Percentiles rank a stretch among this genome's conserved stretches.
phyloP scores from a whole-genome alignment of 2,888 invertebrate genomes.

The Atrina japonica region DNA sequence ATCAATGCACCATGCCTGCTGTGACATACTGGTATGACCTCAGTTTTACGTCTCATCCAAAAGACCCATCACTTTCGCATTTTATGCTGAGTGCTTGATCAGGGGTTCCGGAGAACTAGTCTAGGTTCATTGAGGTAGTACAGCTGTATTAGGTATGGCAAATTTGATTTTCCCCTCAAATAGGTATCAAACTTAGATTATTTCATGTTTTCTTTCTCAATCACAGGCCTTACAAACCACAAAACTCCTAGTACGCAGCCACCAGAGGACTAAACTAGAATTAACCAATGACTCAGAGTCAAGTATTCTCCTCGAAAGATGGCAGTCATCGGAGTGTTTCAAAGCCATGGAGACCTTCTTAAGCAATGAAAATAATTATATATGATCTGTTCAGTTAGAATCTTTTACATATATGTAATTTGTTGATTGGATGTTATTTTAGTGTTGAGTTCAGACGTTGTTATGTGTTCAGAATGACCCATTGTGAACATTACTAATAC shows the following conservation, averaged over 20 bases:
- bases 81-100: not conserved
- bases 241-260: constrained; percentile 83
- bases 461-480: too few relatives aligned
- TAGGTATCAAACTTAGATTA: too few relatives aligned
- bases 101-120: not conserved
- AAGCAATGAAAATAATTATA: constrained; percentile 73
- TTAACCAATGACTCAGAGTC: constrained; percentile 86
- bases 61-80: too few relatives aligned
- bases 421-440: too few relatives aligned
- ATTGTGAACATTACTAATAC: too few relatives aligned
- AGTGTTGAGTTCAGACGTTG: too few relatives aligned
- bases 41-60: too few relatives aligned
- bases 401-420: too few relatives aligned
- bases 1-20: too few relatives aligned
- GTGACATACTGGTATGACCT: too few relatives aligned
- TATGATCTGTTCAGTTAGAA: too few relatives aligned
- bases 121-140: not conserved
- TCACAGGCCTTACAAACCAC: constrained; percentile 81
- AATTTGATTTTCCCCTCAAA: too few relatives aligned
- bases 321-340: constrained; percentile 89
- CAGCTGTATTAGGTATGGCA: not conserved
- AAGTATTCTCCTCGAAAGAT: constrained; percentile 87
- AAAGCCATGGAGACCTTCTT: constrained; percentile 79
- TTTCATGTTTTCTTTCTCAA: constrained; percentile 12
- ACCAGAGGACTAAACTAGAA: constrained; percentile 84